Conservation (phyloP, 2,797 vertebrate species). For the Acridotheres tristis region DNA sequence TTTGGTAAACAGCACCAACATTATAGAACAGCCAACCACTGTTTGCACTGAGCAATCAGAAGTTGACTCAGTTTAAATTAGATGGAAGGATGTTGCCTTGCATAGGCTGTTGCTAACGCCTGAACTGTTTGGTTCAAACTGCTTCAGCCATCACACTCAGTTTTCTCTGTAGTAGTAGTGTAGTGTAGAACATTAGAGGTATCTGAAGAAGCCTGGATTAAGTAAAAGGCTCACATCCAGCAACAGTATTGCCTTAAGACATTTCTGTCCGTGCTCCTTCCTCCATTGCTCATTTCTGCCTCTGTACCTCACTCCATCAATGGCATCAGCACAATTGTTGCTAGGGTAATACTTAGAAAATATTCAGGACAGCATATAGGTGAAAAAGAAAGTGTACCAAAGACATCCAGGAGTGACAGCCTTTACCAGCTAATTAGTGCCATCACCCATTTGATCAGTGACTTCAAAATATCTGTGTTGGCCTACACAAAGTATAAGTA, state of each 20-base stretch:
- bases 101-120: neutral
- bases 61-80: neutral
- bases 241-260: neutral
- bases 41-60: neutral
- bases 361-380: neutral
- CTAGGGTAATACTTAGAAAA: neutral
- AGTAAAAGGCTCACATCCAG: neutral
- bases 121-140: neutral
- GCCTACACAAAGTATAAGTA: neutral
- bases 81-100: neutral
- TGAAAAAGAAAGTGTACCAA: neutral
- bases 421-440: neutral
- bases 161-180: neutral
- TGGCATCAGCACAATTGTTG: neutral
- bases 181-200: accelerated
- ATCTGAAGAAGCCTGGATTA: neutral
- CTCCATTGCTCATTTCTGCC: neutral
- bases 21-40: neutral
- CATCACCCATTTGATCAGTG: neutral
- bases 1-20: neutral
- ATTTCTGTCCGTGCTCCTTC: neutral
- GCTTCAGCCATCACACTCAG: neutral
- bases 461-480: neutral
- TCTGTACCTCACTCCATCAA: neutral
- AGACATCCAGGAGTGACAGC: neutral